Base-by-base conservation (phyloP, 23 tunicate species). In the Corella eumyota region DNA sequence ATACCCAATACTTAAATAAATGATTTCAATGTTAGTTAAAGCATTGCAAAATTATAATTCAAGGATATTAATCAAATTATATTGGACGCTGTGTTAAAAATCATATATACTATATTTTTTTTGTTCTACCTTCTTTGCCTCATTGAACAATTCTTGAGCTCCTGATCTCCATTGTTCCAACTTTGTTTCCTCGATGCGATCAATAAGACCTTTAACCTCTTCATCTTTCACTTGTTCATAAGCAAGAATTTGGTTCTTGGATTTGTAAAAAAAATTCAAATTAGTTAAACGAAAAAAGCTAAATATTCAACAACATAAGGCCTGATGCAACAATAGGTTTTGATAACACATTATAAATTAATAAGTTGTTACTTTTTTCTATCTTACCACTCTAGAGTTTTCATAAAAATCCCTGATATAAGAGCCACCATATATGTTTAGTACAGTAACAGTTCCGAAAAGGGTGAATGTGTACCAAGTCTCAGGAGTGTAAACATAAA, bases 131-230 rank as follows among this genome's bases (percentile, higher is more conserved):
- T 75, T 72, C 59, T 72, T 67, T 26, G 85, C 77, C 36, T 88
- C 96, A 36, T 88, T 85, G 56, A 84, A 56, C 38, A 78, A 26
- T 22, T 88, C 80, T 32, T 62, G 69, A 11, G 80, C 48, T 24
- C 83, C 72, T 0, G 90, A 72, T 34, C 96, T 61, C 96, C 96
- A 88, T 55, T 88, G 87, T 27, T 73, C 79, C n/a, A 73, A 44
- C 56, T 73, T 78, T 33, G 73, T 68, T 21, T 88, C 81, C 45
- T 88, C 96, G 11, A 88, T 77, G 15, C 58, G 54, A 33, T 71
- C 38, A 30, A 70, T 49, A 17, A 75, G 34, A 0, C 28, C 56
- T 3, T 62, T 63, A 30, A 88, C 49, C 57, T 88, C 87, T 13
- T 62, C 76, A 45, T 26, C 32, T 45, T 84, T 84, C 28, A 84